Base-by-base conservation (phyloP, 2,888 invertebrate genomes). In the Leptinotarsa juncta region DNA sequence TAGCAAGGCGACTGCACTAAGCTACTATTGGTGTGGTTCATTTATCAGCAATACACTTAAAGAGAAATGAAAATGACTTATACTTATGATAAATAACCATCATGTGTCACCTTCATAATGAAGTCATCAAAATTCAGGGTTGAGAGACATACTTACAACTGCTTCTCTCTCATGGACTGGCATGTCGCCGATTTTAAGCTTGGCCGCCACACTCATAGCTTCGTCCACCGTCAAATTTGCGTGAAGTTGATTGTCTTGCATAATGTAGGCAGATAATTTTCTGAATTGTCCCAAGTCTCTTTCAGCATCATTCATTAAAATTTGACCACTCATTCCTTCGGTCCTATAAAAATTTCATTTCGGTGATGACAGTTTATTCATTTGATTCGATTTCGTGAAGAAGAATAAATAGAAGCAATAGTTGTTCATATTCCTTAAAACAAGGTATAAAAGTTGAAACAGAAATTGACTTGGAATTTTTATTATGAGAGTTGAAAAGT, bases 211-310 rank as follows among this genome's bases (percentile, higher is more conserved):
- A 81, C 93, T 92, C 97, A 98, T 97, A 49, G 97, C 95, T 88
- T 98, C 98, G 84, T 95, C 94, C 3, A 98, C 97, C 0, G 96
- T 96, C 80, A 98, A 90, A 89, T 98, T 97, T 0, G 94, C 94
- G 84, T 97, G 95, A 65, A 98, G 90, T 87, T 96, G 96, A 88
- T 96, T 96, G 86, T 96, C 96, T 88, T 98, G 98, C 97, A 97
- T 96, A 87, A 98, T 98, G 89, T 98, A 98, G 84, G 96, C 97
- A 0, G 97, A 97, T 81, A 97, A 90, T 89, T 97, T 97, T 75
- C 97, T 92, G 90, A 98, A 98, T 82, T 93, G 91, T 81, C 95
- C 95, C 79, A 95, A 88, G 87, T 95, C 95, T 79, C 96, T 91
- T 88, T 95, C 95, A 85, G 92, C 91, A 10, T 94, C 95, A 86